Base-by-base conservation (phyloP, 2,113 vertebrate species). In the Hydrochoerus hydrochaeris region DNA sequence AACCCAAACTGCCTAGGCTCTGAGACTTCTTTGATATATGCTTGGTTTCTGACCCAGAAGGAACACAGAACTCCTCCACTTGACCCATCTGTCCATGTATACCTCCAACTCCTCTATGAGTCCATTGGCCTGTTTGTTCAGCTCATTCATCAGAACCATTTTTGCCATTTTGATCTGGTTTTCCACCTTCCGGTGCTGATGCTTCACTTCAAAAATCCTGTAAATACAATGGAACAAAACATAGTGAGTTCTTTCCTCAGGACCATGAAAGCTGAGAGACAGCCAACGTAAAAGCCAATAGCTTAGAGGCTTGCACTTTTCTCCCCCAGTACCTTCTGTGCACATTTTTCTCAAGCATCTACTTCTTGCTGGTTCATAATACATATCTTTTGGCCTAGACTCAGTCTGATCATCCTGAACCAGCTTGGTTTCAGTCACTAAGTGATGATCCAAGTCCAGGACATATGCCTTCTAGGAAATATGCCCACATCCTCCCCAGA, bases 141-240 rank as follows among this genome's bases (percentile, higher is more conserved):
- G 98, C 98, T 99, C 99, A 96, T 99, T 99, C 98, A 99, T 99
- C 98, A 99, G 99, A 98, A 99, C 99, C 99, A 99, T 99, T 98
- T 99, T 99, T 97, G 99, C 99, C 99, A 99, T 99, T 99, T 99
- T 99, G 98, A 99, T 99, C 98, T 99, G 99, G 98, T 99, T 99
- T 99, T 99, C 99, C 95, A 99, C 99, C 97, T 99, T 99, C 98
- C 99, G 99, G 95, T 99, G 99, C 89, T 99, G 99, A 97, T 99
- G 99, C 96, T 99, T 99, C 96, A 99, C 98, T 98, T 99, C 99
- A 97, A 99, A 99, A 97, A 99, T 98, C 98, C 99, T 99, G 71
- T 32, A 20, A 95, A 95, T 96, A 97, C 82, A n/a, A 94, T 35
- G 20, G 32, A 7, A 96, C 35, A 77, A 28, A 86, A 28, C 14